Evolutionary conservation across 2,113 vertebrate species (phyloP).

Genomic region (Gallinago media): DNA sequence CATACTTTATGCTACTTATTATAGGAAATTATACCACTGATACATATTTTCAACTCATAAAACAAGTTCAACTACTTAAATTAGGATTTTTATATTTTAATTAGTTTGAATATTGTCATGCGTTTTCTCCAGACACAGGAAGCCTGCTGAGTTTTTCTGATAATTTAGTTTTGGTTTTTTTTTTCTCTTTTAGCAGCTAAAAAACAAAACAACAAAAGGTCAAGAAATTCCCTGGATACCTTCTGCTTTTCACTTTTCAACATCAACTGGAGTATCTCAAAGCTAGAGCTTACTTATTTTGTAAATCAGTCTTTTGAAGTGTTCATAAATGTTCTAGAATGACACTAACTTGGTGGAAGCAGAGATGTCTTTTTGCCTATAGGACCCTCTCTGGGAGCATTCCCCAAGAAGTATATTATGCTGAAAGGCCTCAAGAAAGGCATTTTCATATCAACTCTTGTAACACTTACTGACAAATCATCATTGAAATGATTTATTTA

Average conservation of each 20-base stretch:
- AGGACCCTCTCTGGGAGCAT: background rate
- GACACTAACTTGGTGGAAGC: background rate
- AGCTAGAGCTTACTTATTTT: background rate
- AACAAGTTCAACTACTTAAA: background rate
- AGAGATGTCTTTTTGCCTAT: background rate
- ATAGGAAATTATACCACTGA: background rate
- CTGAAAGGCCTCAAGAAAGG: constrained; percentile 43
- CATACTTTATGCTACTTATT: background rate
- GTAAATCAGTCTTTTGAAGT: constrained; percentile 1
- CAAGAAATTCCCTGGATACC: background rate
- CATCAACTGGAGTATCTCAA: background rate
- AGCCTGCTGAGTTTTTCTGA: background rate
- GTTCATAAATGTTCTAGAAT: background rate
- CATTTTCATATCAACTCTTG: constrained; percentile 51
- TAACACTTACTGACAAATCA: constrained; percentile 3
- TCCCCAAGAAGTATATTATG: constrained; percentile 3
- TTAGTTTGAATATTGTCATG: background rate
- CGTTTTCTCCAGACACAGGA: background rate
- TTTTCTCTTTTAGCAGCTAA: background rate
- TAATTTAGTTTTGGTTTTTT: background rate
- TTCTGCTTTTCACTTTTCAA: background rate
- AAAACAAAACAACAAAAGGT: background rate
- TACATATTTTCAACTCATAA: background rate
- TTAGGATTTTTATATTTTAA: background rate
- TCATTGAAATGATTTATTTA: constrained; percentile 32